These are phyloP conservation scores for Halocaridina rubra DNA, from an alignment of 2,888 invertebrate genomes.

Conservation along the genomic window DNA sequence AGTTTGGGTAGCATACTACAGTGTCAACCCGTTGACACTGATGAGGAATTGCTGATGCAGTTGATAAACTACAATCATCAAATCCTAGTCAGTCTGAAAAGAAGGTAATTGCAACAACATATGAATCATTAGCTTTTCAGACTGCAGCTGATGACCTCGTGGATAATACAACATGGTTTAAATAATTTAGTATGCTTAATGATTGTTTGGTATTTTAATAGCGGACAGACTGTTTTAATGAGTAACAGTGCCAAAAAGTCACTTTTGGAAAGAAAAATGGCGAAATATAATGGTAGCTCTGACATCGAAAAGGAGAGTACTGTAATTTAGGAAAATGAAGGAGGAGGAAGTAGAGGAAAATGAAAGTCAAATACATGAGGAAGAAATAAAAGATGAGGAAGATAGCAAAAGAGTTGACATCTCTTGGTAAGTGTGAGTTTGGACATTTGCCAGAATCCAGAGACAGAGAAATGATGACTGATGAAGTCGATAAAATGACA, in stretches of 20 bases:
- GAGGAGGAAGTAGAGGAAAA: constrained; percentile 14
- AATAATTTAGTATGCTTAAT: neutral
- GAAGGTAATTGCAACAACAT: no score
- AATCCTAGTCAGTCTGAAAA: neutral
- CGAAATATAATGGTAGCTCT: neutral
- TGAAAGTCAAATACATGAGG: neutral
- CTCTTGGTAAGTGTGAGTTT: no score
- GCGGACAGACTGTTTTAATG: neutral
- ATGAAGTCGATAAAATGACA: no score
- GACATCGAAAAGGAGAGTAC: neutral
- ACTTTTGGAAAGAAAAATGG: neutral
- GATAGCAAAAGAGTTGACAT: no score
- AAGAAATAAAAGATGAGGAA: neutral
- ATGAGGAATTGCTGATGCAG: neutral
- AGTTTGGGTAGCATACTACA: no score
- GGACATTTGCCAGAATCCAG: no score
- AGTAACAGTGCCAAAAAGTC: neutral
- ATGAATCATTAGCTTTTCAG: no score
- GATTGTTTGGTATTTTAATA: neutral
- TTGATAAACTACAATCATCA: neutral
- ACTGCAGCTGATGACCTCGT: no score
- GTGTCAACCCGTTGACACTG: no score
- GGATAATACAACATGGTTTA: neutral
- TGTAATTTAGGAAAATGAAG: neutral
- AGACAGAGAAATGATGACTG: no score